Evolutionary conservation across 2,888 invertebrate genomes (phyloP), one percentile per base, ranked within the genome.

Genomic region (Pammene aurita): DNA sequence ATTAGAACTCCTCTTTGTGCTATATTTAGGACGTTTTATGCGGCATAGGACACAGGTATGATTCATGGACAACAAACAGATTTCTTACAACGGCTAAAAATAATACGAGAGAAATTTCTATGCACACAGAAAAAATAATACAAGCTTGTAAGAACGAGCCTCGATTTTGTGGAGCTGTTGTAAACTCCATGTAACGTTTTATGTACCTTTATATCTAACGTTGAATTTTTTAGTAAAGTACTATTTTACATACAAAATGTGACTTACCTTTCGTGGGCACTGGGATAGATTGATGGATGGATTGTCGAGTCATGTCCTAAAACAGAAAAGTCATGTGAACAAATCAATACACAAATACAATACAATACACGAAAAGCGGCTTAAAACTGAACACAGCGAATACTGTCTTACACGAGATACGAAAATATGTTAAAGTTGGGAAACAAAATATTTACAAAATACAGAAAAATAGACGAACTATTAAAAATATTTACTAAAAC

Each of bases 281-380:
- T 64, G 93, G 93, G 74, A 93, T 93, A 66, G 93, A 93, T 82
- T 93, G 93, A 78, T 93, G 93, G 74, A 93, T 93, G 67, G 93
- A 93, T 82, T 93, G 93, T 78, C 93, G 88, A 83, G 93, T 93
- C 93, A 93, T 93, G 77, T 93, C 93, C 93, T 93, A 90, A 81
- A 90, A 90, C 79, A 82, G 84, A 85, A 88, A 88, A 85, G 72
- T 34, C 41, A 54, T 34, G 14, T 64, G 34, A 64, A 16, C 14
- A 55, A 34, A 55, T 14, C 44, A 52, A 73, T 48, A 71, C 55
- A 72, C n/a, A 41, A 71, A 6, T 57, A 70, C 41, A 66, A 13
- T 26, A n/a, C 68, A 57, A 55, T 54, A 72, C 62, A 70, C 13
- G 65, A 64, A 66, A 71, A 70, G 58, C 80, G 78, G 34, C n/a